Conservation (phyloP, 2,888 invertebrate species). For the Caenorhabditis sp. region DNA sequence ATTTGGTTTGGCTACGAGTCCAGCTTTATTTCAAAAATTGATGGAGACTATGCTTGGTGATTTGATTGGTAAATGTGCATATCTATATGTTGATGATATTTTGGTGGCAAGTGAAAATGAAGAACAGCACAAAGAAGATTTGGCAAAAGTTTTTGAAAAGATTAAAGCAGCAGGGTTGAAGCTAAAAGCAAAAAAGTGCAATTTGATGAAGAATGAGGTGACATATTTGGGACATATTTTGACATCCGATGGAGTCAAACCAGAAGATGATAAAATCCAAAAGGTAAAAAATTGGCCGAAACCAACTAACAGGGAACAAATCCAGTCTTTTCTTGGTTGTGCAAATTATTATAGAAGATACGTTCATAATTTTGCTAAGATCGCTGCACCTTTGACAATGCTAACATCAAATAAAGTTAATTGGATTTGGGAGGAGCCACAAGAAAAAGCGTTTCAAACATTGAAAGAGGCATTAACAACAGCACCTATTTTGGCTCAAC, state of each 20-base stretch:
- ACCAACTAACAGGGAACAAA: constrained; percentile 26
- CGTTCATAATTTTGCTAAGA: constrained; percentile 31
- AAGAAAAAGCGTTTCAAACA: constrained; percentile 32
- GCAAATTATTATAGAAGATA: constrained; percentile 49
- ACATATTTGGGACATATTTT: constrained; percentile 36
- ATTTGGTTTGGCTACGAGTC: constrained; percentile 57
- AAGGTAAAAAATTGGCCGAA: constrained; percentile 12
- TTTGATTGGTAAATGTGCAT: background rate
- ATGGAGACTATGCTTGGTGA: constrained; percentile 43
- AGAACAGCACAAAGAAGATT: constrained; percentile 29
- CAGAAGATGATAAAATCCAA: constrained; percentile 26
- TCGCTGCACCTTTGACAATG: constrained; percentile 37
- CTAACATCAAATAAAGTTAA: constrained; percentile 25
- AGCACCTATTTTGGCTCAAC: constrained; percentile 40
- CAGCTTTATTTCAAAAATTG: constrained; percentile 58
- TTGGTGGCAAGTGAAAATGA: constrained; percentile 34
- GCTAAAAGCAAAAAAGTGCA: constrained; percentile 30
- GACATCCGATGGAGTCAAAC: constrained; percentile 5
- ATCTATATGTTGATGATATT: constrained; percentile 57
- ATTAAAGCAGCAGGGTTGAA: background rate
- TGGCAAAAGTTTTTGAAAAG: constrained; percentile 32
- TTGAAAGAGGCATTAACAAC: constrained; percentile 29
- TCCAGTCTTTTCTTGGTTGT: constrained; percentile 49
- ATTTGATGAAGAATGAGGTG: constrained; percentile 10
- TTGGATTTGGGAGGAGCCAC: constrained; percentile 34